Conservation (phyloP, 92 coral and sea anemone genomes). For the Siderastrea siderea region DNA sequence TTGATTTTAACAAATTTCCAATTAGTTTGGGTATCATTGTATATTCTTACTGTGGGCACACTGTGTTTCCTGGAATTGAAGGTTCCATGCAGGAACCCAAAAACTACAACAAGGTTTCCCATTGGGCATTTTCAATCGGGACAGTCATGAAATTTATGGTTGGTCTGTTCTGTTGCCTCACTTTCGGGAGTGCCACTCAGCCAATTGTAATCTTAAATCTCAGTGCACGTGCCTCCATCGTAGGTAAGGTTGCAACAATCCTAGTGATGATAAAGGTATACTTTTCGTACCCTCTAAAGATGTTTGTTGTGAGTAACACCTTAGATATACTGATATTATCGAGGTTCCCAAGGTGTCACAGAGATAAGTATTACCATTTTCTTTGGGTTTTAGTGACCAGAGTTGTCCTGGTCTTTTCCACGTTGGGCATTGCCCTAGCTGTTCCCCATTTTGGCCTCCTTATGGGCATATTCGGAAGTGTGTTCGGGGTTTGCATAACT, state of each 20-base stretch:
- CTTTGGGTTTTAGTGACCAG: constrained; percentile 71
- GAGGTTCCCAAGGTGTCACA: constrained; percentile 70
- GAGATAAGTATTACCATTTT: constrained; percentile 54
- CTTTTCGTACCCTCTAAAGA: constrained; percentile 83
- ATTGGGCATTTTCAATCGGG: constrained; percentile 72
- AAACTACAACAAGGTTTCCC: constrained; percentile 74
- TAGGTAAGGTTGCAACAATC: constrained; percentile 62
- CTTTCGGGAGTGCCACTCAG: constrained; percentile 71
- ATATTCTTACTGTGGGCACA: constrained; percentile 83
- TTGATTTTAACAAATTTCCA: constrained; percentile 74
- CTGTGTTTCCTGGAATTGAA: constrained; percentile 87
- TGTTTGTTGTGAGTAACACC: constrained; percentile 83
- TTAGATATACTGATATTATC: constrained; percentile 75
- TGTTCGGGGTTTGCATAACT: constrained; percentile 82
- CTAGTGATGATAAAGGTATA: constrained; percentile 76
- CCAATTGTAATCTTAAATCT: constrained; percentile 77
- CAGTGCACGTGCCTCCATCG: constrained; percentile 60
- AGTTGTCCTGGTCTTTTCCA: constrained; percentile 58
- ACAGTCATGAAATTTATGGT: constrained; percentile 69
- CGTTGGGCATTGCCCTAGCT: constrained; percentile 81
- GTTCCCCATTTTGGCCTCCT: constrained; percentile 86
- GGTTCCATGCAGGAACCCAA: constrained; percentile 87
- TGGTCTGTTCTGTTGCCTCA: constrained; percentile 75
- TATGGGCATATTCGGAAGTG: constrained; percentile 87
- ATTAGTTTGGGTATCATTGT: constrained; percentile 81